A percentile compares a stretch with the other conserved stretches of the same genome.
phyloP scores from a whole-genome alignment of 2,113 vertebrate species.

The Gnathonemus echidnorhynchus region DNA sequence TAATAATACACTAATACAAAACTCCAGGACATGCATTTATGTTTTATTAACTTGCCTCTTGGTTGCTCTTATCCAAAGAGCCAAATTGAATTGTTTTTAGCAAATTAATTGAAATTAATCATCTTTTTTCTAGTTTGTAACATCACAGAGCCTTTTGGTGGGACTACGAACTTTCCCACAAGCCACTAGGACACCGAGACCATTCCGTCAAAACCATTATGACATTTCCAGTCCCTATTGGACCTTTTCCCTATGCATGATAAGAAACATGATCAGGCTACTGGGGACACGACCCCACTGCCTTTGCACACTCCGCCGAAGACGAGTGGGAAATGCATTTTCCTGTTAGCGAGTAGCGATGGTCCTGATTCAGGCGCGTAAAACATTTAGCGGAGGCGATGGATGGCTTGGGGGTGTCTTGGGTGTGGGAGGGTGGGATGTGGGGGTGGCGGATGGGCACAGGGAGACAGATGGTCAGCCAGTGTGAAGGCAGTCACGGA shows the following conservation, averaged over 20 bases:
- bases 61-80: background rate
- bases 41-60: background rate
- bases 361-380: background rate
- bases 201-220: background rate
- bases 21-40: background rate
- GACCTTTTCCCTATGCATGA: background rate
- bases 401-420: background rate
- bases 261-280: background rate
- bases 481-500: constrained; percentile 18
- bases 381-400: background rate
- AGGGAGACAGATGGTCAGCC: constrained; percentile 20
- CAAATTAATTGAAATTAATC: background rate
- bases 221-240: background rate
- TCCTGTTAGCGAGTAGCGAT: background rate
- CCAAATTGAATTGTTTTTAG: background rate
- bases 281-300: background rate
- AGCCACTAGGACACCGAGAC: background rate
- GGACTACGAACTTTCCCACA: background rate
- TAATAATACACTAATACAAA: background rate
- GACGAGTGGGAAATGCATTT: background rate
- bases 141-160: background rate
- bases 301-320: background rate
- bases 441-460: background rate
- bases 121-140: background rate
- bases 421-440: background rate